Evolutionary conservation across 2,888 invertebrate species (phyloP).

Genomic region (Eumerus sabulonum): DNA sequence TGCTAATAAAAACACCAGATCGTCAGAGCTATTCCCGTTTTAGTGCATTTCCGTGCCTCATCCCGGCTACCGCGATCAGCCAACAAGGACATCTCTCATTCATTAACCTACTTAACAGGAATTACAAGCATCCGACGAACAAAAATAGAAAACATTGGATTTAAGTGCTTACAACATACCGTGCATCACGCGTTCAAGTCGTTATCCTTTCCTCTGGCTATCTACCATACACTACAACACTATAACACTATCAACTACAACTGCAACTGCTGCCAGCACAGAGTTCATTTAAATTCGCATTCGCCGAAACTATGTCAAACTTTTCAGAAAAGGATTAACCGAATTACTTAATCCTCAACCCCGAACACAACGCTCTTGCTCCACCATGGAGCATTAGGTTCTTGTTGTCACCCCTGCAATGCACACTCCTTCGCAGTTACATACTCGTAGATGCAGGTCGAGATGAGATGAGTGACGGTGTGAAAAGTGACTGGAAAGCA

Average conservation of each 20-base stretch:
- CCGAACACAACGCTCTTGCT: constrained; percentile 45
- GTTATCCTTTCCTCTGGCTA: constrained; percentile 10
- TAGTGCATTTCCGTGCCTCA: too few relatives aligned
- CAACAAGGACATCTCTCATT: constrained; percentile 1
- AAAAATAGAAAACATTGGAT: constrained; percentile 3
- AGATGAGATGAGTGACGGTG: too few relatives aligned
- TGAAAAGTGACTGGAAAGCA: too few relatives aligned
- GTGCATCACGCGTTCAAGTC: constrained; percentile 27
- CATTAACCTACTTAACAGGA: constrained; percentile 26
- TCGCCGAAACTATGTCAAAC: constrained; percentile 60
- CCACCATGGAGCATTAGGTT: constrained; percentile 47
- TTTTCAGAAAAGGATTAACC: constrained; percentile 61
- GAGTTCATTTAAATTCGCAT: constrained; percentile 58
- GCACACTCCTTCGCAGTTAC: too few relatives aligned
- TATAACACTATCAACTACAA: neutral
- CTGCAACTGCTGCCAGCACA: constrained; percentile 35
- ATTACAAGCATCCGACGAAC: constrained; percentile 24
- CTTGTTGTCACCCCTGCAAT: constrained; percentile 2
- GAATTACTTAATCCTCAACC: constrained; percentile 55
- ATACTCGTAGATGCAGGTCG: too few relatives aligned
- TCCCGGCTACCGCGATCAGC: too few relatives aligned
- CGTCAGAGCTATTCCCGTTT: neutral
- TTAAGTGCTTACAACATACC: constrained; percentile 34
- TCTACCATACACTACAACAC: neutral
- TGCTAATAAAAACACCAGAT: neutral